Percentiles rank a stretch among this genome's conserved stretches.
These are phyloP conservation scores for Euspilapteryx auroguttella DNA, from an alignment of 2,888 invertebrate genomes.

Conservation along the genomic window DNA sequence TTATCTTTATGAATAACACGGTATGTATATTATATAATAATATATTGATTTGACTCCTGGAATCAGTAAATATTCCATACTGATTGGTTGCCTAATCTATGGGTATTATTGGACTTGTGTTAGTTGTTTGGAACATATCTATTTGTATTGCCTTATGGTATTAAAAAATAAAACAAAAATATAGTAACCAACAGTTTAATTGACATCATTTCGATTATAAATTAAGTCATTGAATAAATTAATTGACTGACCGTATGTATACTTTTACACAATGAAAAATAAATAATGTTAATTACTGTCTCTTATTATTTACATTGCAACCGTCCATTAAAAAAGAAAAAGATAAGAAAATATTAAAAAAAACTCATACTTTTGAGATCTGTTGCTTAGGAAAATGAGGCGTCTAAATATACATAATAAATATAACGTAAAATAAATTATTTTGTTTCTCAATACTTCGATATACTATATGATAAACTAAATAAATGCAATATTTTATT, in stretches of 20 bases:
- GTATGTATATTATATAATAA: too few species aligned
- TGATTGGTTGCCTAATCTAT: too few species aligned
- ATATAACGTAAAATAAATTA: slow-evolving; percentile 2
- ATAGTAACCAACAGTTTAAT: slow-evolving; percentile 41
- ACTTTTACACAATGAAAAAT: slow-evolving; percentile 11
- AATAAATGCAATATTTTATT: slow-evolving; percentile 18
- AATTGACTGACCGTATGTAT: slow-evolving; percentile 16
- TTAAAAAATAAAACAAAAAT: slow-evolving; percentile 10
- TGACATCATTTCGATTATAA: slow-evolving; percentile 29
- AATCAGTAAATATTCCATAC: too few species aligned
- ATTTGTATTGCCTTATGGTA: too few species aligned
- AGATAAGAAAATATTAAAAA: background rate
- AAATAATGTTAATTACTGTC: slow-evolving; percentile 9
- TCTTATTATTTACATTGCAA: slow-evolving; percentile 3
- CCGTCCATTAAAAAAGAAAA: background rate
- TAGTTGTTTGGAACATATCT: too few species aligned
- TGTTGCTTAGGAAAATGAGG: too few species aligned
- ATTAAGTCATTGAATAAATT: slow-evolving; percentile 19
- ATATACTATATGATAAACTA: slow-evolving; percentile 13
- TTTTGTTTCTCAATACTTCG: too few species aligned
- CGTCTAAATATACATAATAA: too few species aligned
- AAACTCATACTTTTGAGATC: slow-evolving; percentile 3
- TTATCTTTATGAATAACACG: too few species aligned
- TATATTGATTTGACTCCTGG: too few species aligned
- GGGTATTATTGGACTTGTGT: too few species aligned